Evolutionary conservation across 2,113 vertebrate genomes (phyloP).

Genomic region (Deroptyus accipitrinus): DNA sequence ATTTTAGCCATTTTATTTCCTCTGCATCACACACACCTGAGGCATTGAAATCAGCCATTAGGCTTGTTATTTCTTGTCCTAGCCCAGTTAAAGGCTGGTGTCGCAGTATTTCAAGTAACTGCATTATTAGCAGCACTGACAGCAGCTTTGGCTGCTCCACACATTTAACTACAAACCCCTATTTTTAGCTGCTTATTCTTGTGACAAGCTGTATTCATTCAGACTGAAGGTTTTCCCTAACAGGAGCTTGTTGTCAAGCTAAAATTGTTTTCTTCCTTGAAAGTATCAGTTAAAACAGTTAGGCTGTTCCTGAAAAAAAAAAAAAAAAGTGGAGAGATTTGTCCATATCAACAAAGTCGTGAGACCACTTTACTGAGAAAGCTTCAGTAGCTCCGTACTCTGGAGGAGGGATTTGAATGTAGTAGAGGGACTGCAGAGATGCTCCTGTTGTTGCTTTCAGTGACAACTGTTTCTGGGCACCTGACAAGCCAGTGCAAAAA

Average conservation of each 20-base stretch:
- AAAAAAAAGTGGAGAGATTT: neutral
- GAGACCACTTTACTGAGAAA: neutral
- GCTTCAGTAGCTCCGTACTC: neutral
- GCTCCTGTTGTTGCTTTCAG: neutral
- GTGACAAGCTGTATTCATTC: neutral
- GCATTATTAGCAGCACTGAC: neutral
- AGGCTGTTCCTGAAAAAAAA: neutral
- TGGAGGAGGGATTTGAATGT: neutral
- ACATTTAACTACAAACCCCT: neutral
- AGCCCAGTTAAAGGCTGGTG: neutral
- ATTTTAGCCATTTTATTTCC: neutral
- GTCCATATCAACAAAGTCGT: rapidly evolving
- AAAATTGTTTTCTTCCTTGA: neutral
- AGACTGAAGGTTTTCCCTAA: neutral
- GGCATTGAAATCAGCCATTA: neutral
- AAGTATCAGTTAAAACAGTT: neutral
- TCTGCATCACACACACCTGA: neutral
- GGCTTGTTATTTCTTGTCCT: neutral
- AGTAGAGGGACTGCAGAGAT: neutral
- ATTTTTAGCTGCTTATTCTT: neutral
- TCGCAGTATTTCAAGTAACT: neutral
- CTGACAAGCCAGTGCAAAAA: neutral
- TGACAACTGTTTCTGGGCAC: neutral
- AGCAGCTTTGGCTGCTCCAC: neutral
- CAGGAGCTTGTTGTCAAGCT: neutral